A percentile compares a stretch with the other conserved stretches of the same genome.
phyloP scores from a whole-genome alignment of 2,797 vertebrate species.

The Tokudaia muenninki region DNA sequence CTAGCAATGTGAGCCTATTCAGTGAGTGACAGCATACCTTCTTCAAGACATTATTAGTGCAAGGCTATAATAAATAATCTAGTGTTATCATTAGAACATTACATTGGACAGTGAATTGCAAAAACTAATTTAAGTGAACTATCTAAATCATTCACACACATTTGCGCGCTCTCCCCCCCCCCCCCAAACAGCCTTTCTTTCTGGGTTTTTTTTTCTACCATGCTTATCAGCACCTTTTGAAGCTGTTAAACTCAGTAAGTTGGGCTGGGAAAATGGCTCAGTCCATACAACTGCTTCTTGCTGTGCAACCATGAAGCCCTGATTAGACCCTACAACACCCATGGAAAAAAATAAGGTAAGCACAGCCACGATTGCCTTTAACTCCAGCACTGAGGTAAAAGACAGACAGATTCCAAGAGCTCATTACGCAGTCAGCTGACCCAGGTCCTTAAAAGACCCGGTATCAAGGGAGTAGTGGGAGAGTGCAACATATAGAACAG shows the following conservation, averaged over 20 bases:
- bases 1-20: neutral
- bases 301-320: neutral
- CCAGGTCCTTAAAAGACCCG: no score
- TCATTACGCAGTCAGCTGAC: neutral
- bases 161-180: neutral
- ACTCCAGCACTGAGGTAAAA: neutral
- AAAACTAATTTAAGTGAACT: constrained; percentile 18
- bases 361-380: no score
- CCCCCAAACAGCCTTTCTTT: neutral
- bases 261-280: neutral
- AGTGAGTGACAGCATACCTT: neutral
- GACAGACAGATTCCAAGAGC: neutral
- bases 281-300: neutral
- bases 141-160: neutral
- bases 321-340: neutral
- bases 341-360: neutral
- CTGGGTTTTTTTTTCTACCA: neutral
- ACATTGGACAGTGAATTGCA: neutral
- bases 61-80: neutral
- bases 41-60: neutral
- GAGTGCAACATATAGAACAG: neutral
- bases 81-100: neutral
- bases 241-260: neutral
- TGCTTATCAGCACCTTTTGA: neutral
- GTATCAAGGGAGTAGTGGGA: neutral